Evolutionary conservation across 1,140 invertebrate genomes (phyloP), one percentile per base, ranked within the genome.

Genomic region (Lepidurus apus): DNA sequence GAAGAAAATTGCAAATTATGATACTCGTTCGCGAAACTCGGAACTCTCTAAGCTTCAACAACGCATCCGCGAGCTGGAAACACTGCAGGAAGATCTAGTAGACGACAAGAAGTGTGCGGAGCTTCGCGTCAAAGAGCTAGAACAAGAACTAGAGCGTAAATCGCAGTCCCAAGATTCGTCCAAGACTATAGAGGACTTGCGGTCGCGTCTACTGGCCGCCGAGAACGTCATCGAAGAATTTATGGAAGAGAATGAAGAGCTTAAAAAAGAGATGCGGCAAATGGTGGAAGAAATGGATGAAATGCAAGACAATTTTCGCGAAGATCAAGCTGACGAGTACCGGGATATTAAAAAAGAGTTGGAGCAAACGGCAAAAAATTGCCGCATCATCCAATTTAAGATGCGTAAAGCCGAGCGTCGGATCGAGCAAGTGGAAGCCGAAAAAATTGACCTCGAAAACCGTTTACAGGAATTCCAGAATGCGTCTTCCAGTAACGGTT

Each of bases 261-360:
- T 98, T 86, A 96, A 97, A 83, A 93, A 94, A 81, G 96, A 99
- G 85, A 90, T 98, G 24, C 86, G 93, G 75, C 94, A 97, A 82
- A 87, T 99, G 82, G 94, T 97, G 83, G 93, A 96, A 78, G 97
- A 99, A 87, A 96, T 99, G 86, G 96, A 98, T 83, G 96, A 99
- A 86, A 93, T 99, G 91, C 96, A 98, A 84, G 95, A 98, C 85
- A 96, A 95, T 84, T 98, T 98, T 85, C 90, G 92, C 81, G 96
- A 99, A 84, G 96, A 99, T 82, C 96, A 99, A 87, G 95, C 95
- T 17, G 95, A 98, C 82, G 97, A 98, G 85, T 98, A 98, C 85
- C 92, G 95, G n/a, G 94, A 92, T 79, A 84, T 98, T 53, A 92
- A 96, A 86, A 93, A 96, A 83, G 95, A 96, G 86, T 88, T 98